These are phyloP conservation scores for Podarcis raffonei DNA, from an alignment of 2,113 vertebrate species.

Conservation along the genomic window DNA sequence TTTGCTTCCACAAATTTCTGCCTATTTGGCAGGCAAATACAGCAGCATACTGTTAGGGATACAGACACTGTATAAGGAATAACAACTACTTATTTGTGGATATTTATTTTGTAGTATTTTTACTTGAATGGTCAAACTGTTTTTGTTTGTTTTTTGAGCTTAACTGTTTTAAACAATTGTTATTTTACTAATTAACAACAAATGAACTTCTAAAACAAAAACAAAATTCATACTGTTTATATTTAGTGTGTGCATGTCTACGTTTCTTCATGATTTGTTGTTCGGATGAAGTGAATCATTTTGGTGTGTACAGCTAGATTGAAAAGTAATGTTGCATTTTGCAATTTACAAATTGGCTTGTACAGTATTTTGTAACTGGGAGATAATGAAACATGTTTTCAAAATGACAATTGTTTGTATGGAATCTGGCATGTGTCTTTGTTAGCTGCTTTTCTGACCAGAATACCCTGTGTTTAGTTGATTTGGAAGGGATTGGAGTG, in stretches of 20 bases:
- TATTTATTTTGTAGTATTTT: neutral
- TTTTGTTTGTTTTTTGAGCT: neutral
- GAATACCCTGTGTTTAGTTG: slow-evolving; percentile 25
- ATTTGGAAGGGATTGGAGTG: slow-evolving; percentile 17
- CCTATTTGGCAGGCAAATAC: neutral
- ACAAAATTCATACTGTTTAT: neutral
- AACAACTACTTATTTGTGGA: neutral
- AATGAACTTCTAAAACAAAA: neutral
- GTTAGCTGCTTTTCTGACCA: slow-evolving; percentile 12
- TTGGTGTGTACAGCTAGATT: slow-evolving; percentile 1
- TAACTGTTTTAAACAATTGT: neutral
- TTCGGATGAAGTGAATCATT: neutral
- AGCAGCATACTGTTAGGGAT: neutral
- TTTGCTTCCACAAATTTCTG: neutral
- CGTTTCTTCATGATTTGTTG: slow-evolving; percentile 44
- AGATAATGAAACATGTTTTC: neutral
- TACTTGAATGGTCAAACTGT: neutral
- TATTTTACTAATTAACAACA: neutral
- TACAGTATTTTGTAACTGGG: slow-evolving; percentile 9
- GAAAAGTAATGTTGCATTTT: slow-evolving; percentile 11
- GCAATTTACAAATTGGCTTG: neutral
- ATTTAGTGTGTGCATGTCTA: neutral
- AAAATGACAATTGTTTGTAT: slow-evolving; percentile 27
- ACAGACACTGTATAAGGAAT: neutral
- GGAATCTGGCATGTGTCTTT: slow-evolving; percentile 3